Percentiles rank a stretch among this genome's conserved stretches.
Conservation (phyloP, 2,113 vertebrate species). For the Brachypteracias leptosomus region DNA sequence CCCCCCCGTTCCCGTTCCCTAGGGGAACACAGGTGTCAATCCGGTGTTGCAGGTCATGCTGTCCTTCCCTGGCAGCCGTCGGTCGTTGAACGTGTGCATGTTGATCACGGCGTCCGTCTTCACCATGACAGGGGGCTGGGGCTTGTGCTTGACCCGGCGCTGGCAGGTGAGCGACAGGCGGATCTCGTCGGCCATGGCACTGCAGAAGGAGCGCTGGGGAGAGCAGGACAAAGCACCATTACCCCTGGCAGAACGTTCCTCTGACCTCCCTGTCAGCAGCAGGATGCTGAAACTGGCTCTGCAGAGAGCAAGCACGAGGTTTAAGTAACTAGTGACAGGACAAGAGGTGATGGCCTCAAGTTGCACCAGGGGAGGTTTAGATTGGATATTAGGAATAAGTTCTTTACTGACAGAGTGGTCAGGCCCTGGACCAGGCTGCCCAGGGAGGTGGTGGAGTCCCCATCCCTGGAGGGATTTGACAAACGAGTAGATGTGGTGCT, state of each 20-base stretch:
- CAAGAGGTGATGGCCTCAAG: too few relatives aligned
- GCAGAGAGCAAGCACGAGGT: accelerated
- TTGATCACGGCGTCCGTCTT: constrained; percentile 98
- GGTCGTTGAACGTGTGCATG: constrained; percentile 99
- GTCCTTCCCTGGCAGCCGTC: constrained; percentile 96
- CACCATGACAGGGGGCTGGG: constrained; percentile 83
- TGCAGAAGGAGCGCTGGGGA: constrained; percentile 97
- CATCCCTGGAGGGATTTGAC: too few relatives aligned
- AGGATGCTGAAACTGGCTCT: not conserved
- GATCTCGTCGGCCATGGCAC: constrained; percentile 93
- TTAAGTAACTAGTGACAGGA: too few relatives aligned
- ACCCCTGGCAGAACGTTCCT: not conserved
- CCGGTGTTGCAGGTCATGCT: constrained; percentile 91
- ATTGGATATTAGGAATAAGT: too few relatives aligned
- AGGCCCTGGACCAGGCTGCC: too few relatives aligned
- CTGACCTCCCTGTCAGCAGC: accelerated
- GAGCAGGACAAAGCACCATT: not conserved
- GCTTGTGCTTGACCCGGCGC: constrained; percentile 92
- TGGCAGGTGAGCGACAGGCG: constrained; percentile 96
- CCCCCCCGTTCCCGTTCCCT: constrained; percentile 34
- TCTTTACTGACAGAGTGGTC: too few relatives aligned
- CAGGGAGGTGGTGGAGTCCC: too few relatives aligned
- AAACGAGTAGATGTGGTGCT: too few relatives aligned
- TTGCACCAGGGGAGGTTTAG: too few relatives aligned
- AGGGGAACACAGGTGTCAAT: constrained; percentile 92